Percentiles rank a stretch among this genome's conserved stretches.
These are phyloP conservation scores for Apocheima hispidaria DNA, from an alignment of 2,888 invertebrate species.

Conservation along the genomic window DNA sequence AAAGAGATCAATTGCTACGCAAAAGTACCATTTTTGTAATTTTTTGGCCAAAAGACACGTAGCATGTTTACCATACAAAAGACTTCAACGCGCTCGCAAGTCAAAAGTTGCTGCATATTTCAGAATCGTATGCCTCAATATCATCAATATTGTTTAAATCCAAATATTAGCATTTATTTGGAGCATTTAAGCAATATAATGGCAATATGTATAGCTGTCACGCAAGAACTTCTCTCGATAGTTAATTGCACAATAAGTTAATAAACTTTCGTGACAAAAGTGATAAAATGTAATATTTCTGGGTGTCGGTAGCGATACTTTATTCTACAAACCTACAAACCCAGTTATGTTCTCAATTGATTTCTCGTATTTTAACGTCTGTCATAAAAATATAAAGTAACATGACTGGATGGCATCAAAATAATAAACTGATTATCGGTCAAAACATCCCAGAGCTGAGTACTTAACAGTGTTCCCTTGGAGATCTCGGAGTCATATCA, in stretches of 20 bases:
- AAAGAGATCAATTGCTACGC: too few species aligned
- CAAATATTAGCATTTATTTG: too few species aligned
- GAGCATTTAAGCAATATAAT: too few species aligned
- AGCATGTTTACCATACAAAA: slow-evolving; percentile 20
- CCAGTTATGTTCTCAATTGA: slow-evolving; percentile 1
- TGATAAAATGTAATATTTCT: not conserved
- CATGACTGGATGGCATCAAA: not conserved
- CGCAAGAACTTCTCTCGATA: not conserved
- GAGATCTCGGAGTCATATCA: too few species aligned
- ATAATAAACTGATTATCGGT: not conserved
- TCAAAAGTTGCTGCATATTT: not conserved
- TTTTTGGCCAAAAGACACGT: not conserved
- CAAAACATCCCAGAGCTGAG: too few species aligned
- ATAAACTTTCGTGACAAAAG: slow-evolving; percentile 24
- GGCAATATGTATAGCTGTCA: slow-evolving; percentile 11
- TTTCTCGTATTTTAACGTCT: not conserved
- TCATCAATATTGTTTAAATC: slow-evolving; percentile 8
- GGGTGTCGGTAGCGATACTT: slow-evolving; percentile 12
- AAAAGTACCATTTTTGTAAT: not conserved
- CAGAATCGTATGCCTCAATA: not conserved
- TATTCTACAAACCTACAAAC: slow-evolving; percentile 27
- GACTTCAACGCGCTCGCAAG: slow-evolving; percentile 33
- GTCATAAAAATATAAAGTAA: not conserved
- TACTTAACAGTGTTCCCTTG: too few species aligned
- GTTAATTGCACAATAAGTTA: slow-evolving; percentile 13